Evolutionary conservation across 2,113 vertebrate genomes (phyloP), one percentile per base, ranked within the genome.

Genomic region (Tonatia bakeri): DNA sequence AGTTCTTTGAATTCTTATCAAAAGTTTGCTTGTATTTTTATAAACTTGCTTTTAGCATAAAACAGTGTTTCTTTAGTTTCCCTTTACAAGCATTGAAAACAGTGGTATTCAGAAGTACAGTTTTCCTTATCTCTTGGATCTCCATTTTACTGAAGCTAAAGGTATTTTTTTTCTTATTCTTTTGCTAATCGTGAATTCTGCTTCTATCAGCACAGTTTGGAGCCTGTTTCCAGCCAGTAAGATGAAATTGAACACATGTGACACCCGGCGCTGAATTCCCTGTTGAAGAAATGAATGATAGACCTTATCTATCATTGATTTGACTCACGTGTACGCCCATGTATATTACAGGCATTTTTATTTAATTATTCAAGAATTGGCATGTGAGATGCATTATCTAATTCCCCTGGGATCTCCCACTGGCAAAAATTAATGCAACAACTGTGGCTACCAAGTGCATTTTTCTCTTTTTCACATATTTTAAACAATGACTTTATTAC

Each of bases 321-420:
- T 97, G 95, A 96, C 97, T 98, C 97, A 80, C 97, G 93, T 97
- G 82, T 97, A 97, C 83, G 97, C 91, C 94, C 96, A 88, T 92
- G 90, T 98, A 97, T 98, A 98, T 98, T 96, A 96, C 73, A 96
- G 97, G 97, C 97, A 97, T 98, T 98, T 98, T 98, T 97, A 98
- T 98, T 99, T 98, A 98, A 98, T 98, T 98, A 98, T 98, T 99
- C 96, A 98, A 97, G 97, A 98, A 98, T 90, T 97, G 96, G 96
- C 96, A 98, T 64, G 24, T 97, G 97, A 98, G 96, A 98, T 97
- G 97, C 98, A 98, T 98, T 98, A 98, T 95, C 94, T 97, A 95
- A 97, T 98, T 98, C 98, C 97, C 98, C 83, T 96, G 97, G 94
- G 97, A 72, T 96, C 69, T 95, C 96, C 96, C 88, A 92, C 93